phyloP scores from a whole-genome alignment of 2,797 vertebrate genomes.

The Lagodon rhomboides region DNA sequence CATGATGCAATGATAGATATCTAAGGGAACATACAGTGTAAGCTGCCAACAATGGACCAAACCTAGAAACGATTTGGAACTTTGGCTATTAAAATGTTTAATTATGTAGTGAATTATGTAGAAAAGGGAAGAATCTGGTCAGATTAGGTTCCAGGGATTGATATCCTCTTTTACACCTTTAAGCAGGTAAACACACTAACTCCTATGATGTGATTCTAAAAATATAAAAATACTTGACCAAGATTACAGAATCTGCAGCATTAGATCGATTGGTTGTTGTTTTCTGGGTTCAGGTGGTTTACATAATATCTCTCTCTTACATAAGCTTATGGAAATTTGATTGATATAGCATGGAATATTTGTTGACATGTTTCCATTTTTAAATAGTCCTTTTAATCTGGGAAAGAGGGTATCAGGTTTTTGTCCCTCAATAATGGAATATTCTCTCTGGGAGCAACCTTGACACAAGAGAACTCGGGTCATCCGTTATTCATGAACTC shows the following conservation, averaged over 20 bases:
- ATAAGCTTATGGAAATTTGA: conserved; percentile 35
- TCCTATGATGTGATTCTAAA: neutral
- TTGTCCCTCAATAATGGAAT: neutral
- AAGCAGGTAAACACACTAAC: neutral
- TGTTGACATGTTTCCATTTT: conserved; percentile 9
- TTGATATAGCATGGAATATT: conserved; percentile 20
- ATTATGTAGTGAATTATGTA: neutral
- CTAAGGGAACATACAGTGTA: neutral
- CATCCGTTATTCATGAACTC: conserved; percentile 1
- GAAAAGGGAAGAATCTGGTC: neutral
- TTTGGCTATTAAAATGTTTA: neutral
- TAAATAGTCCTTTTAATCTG: conserved; percentile 39
- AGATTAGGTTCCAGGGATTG: neutral
- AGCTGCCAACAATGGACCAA: neutral
- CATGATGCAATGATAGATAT: neutral
- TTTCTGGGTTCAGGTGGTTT: conserved; percentile 24
- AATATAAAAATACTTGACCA: conserved; percentile 18
- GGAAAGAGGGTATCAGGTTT: conserved; percentile 19
- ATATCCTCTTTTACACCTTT: neutral
- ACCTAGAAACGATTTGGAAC: neutral
- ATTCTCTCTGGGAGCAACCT: conserved; percentile 4
- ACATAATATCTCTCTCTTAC: conserved; percentile 26
- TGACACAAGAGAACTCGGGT: neutral
- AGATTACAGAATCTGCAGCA: conserved; percentile 40
- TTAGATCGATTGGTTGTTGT: conserved; percentile 37